Evolutionary conservation across 2,113 vertebrate genomes (phyloP).

Genomic region (sheep (Ovis aries)): DNA sequence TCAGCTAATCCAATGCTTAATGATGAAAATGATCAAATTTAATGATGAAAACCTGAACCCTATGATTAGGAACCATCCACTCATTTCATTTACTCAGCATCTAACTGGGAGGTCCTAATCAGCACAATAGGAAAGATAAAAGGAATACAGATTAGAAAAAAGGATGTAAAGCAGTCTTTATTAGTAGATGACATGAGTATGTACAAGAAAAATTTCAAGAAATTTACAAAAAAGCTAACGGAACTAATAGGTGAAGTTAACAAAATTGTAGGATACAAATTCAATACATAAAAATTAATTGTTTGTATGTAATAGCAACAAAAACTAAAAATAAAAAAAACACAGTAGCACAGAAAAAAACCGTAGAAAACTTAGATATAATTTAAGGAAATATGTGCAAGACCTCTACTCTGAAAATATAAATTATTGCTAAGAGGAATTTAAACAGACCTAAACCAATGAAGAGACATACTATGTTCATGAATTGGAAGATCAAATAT

Average conservation of each 20-base stretch:
- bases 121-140: not conserved
- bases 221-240: not conserved
- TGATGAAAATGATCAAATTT: not conserved
- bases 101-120: not conserved
- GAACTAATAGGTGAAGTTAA: not conserved
- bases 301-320: not conserved
- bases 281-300: not conserved
- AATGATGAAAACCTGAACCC: not conserved
- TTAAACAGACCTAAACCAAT: not conserved
- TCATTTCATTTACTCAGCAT: not conserved
- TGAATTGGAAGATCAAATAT: not conserved
- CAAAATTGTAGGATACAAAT: not conserved
- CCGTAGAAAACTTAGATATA: not conserved
- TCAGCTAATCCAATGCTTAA: not conserved
- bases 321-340: not conserved
- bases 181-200: not conserved
- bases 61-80: not conserved
- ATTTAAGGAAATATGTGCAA: not conserved
- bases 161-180: not conserved
- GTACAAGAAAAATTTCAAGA: not conserved
- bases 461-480: not conserved
- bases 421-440: not conserved
- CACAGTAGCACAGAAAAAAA: not conserved
- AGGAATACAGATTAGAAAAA: not conserved
- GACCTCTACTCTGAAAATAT: not conserved